Evolutionary conservation across 2,113 vertebrate species (phyloP).

Genomic region (Eudyptes chrysolophus): DNA sequence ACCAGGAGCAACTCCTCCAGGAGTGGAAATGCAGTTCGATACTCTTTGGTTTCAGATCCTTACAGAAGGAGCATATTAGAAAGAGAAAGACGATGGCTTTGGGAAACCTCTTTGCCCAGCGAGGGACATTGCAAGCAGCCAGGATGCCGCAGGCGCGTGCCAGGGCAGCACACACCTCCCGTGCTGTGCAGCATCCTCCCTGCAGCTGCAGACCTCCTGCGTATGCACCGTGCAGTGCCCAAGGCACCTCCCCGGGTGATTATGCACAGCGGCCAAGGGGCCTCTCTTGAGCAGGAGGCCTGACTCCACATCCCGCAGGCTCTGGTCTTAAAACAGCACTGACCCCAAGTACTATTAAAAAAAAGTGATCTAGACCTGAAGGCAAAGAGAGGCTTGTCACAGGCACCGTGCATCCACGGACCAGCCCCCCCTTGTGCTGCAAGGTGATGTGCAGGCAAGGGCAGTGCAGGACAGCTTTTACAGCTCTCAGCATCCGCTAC

Average conservation of each 20-base stretch:
- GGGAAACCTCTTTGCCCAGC: background rate
- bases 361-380: background rate
- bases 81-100: background rate
- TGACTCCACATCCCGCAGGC: background rate
- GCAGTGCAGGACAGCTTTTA: background rate
- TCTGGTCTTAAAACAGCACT: background rate
- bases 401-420: rapidly evolving
- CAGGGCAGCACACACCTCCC: background rate
- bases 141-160: rapidly evolving
- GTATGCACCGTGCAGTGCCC: background rate
- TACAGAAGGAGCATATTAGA: background rate
- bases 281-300: background rate
- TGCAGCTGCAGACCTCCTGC: background rate
- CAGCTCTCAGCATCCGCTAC: background rate
- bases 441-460: background rate
- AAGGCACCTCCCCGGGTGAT: background rate
- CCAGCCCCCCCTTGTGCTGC: background rate
- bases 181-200: background rate
- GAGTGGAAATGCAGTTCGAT: background rate
- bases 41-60: background rate
- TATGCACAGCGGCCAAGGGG: background rate
- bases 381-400: background rate
- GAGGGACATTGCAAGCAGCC: background rate
- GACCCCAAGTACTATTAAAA: background rate
- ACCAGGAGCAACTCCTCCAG: background rate